Conservation (phyloP, 2,888 invertebrate genomes). For the Sinohyriopsis cumingii region DNA sequence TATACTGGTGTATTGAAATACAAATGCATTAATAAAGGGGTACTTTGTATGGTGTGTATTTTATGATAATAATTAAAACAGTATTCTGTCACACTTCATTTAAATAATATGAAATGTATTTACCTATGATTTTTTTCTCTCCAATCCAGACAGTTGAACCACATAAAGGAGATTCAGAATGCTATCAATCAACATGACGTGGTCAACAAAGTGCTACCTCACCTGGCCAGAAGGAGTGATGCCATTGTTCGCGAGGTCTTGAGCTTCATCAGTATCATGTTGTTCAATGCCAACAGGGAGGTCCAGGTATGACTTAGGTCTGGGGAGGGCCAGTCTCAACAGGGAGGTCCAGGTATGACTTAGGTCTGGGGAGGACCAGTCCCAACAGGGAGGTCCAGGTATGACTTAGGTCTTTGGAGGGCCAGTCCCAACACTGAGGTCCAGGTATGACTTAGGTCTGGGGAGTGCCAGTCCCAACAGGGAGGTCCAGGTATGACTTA, state of each 20-base stretch:
- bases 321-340: conserved; percentile 64
- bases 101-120: not conserved
- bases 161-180: conserved; percentile 65
- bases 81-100: not conserved
- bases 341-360: conserved; percentile 64
- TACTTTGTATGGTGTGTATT: no score
- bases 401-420: not conserved
- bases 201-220: conserved; percentile 67
- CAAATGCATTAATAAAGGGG: no score
- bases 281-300: conserved; percentile 69
- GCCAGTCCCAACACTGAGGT: conserved; percentile 70
- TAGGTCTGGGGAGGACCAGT: conserved; percentile 47
- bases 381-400: conserved; percentile 70
- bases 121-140: not conserved
- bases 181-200: conserved; percentile 63
- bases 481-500: no score
- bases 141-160: conserved; percentile 57
- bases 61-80: not conserved
- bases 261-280: conserved; percentile 66
- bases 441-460: conserved; percentile 50
- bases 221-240: conserved; percentile 66
- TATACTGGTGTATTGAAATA: no score
- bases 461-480: no score
- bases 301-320: conserved; percentile 60
- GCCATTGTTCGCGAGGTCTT: conserved; percentile 66